Evolutionary conservation across 2,888 invertebrate genomes (phyloP), one percentile per base, ranked within the genome.

Genomic region (Meganola albula): DNA sequence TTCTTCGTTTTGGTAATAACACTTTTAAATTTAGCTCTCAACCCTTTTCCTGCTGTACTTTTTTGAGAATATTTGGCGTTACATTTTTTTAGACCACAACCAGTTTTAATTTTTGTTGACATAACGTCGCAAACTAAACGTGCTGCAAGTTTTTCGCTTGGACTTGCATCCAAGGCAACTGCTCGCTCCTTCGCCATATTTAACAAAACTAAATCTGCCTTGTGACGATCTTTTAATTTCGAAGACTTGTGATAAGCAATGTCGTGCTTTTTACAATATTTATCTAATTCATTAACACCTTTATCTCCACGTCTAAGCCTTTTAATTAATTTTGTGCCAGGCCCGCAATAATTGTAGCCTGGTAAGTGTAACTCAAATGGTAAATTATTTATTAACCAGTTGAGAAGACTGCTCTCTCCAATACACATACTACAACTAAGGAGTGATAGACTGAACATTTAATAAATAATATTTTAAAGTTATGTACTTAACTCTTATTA

Each of bases 121-220:
- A 39, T 43, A 13, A 27, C 27, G 8, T 37, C 37, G 12, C 18
- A 26, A 13, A 38, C 38, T 24, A 35, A 8, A 28, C 12, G 20
- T 1, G 35, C 42, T 10, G 34, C 36, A 1, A 27, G 14, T 24
- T 37, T 39, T 29, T 39, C 32, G 1, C 34, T 24, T 9, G 14
- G 4, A 24, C 30, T 39, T 12, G 34, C 36, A 29, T 31, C 28
- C 5, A 22, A 7, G 3, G 27, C 29, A 16, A 6, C 6, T 16
- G 10, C 13, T 9, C 32, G 34, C 43, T 43, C 39, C 61, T 66
- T 31, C n/a, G 44, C 71, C 49, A 48, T 50, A 23, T 63, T 50
- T n/a, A 51, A 46, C 7, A 74, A 43, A 11, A 46, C 14, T 35
- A 51, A 41, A 51, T 78, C 72, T 2, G 72, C 74, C 29, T 45